Conservation (phyloP, 2,113 vertebrate genomes). For the Salvelinus namaycush region DNA sequence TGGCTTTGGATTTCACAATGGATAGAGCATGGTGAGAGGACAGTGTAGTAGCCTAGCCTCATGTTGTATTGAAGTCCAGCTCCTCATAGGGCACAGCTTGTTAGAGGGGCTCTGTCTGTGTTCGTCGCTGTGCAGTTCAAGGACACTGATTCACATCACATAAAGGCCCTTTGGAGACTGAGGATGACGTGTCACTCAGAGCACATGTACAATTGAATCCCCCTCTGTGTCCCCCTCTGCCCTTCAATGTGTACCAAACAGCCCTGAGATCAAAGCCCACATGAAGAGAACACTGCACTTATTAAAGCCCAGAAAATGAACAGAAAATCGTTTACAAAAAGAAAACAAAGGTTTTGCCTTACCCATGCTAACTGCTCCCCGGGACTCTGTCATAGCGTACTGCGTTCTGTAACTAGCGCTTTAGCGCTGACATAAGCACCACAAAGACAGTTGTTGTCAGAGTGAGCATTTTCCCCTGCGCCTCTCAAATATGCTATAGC, state of each 20-base stretch:
- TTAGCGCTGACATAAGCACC: constrained; percentile 45
- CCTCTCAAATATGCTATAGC: constrained; percentile 29
- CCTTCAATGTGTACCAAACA: constrained; percentile 58
- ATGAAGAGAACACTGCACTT: constrained; percentile 22
- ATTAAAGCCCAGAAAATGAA: constrained; percentile 39
- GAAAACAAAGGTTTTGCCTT: constrained; percentile 46
- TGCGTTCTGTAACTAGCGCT: constrained; percentile 22
- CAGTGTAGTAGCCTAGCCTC: constrained; percentile 41
- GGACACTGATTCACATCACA: constrained; percentile 74
- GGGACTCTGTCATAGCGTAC: constrained; percentile 30
- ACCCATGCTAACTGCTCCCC: constrained; percentile 44
- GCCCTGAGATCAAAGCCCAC: constrained; percentile 24
- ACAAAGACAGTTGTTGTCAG: constrained; percentile 29
- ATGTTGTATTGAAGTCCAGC: constrained; percentile 26
- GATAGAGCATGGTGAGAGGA: constrained; percentile 32
- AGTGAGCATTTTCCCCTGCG: constrained; percentile 20
- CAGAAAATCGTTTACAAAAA: constrained; percentile 13
- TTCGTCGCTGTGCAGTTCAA: constrained; percentile 69
- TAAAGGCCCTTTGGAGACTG: constrained; percentile 55
- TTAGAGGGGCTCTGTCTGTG: constrained; percentile 33
- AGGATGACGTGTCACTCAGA: constrained; percentile 70
- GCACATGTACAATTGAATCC: constrained; percentile 62
- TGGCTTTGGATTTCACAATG: constrained; percentile 37
- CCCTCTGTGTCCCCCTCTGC: constrained; percentile 57
- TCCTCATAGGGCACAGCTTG: constrained; percentile 33